Evolutionary conservation across 2,888 invertebrate species (phyloP).

Genomic region (Platycheirus albimanus): DNA sequence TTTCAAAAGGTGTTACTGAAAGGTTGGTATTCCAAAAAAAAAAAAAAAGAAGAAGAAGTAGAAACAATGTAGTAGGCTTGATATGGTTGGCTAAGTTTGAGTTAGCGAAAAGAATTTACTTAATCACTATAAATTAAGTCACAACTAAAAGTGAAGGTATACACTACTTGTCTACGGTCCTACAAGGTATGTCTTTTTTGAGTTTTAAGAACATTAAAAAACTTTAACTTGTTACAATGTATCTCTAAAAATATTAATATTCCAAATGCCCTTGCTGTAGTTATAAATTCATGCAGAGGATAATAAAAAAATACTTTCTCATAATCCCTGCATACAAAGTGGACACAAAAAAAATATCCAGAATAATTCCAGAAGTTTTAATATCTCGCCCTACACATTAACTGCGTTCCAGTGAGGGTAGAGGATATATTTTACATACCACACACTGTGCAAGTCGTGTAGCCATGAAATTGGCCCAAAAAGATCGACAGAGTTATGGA

Average conservation of each 20-base stretch:
- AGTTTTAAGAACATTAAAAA: too few species aligned
- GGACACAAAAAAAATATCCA: too few species aligned
- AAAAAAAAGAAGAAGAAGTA: not conserved
- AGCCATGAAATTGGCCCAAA: constrained; percentile 49
- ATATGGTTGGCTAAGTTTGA: constrained; percentile 52
- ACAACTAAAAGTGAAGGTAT: constrained; percentile 7
- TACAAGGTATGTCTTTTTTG: too few species aligned
- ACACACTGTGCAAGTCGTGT: constrained; percentile 31
- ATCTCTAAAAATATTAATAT: too few species aligned
- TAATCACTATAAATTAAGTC: constrained; percentile 39
- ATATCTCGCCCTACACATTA: constrained; percentile 20
- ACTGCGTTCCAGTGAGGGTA: not conserved
- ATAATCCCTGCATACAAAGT: too few species aligned
- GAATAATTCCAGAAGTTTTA: constrained; percentile 15
- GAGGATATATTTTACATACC: not conserved
- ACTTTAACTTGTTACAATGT: too few species aligned
- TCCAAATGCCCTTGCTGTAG: too few species aligned
- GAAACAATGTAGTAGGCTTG: constrained; percentile 17
- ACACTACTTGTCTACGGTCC: too few species aligned
- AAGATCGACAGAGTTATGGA: constrained; percentile 46
- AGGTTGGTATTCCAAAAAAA: constrained; percentile 35
- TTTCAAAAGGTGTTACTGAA: constrained; percentile 59
- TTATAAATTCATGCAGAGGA: too few species aligned
- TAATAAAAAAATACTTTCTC: too few species aligned
- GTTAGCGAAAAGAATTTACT: constrained; percentile 26